Percentiles rank a stretch among this genome's conserved stretches.
Conservation (phyloP, 2,797 vertebrate genomes). For the Cyprinella venusta region DNA sequence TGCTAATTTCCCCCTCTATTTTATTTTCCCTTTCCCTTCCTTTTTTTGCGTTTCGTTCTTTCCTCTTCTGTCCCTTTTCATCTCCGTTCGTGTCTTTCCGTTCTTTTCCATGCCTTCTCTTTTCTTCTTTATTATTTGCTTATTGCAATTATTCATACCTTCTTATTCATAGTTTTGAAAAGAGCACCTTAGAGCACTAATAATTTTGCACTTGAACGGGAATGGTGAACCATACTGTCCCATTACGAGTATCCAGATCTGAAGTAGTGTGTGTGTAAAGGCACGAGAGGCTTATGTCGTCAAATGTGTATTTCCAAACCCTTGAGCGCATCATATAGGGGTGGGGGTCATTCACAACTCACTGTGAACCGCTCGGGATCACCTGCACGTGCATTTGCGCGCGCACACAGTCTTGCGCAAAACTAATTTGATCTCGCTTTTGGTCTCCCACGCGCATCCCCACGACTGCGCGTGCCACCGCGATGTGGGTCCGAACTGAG, state of each 20-base stretch:
- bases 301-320: neutral
- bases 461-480: slow-evolving; percentile 9
- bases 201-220: neutral
- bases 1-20: too few species aligned
- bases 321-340: neutral
- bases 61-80: neutral
- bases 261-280: neutral
- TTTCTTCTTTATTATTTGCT: too few species aligned
- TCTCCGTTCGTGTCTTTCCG: neutral
- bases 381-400: slow-evolving; percentile 28
- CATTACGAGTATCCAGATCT: too few species aligned
- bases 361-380: neutral
- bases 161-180: neutral
- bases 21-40: neutral
- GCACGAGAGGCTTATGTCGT: neutral
- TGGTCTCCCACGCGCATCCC: slow-evolving; percentile 17
- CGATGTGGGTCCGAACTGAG: slow-evolving; percentile 22
- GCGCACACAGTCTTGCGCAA: neutral
- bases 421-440: neutral
- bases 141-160: neutral
- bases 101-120: neutral
- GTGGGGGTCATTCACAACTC: slow-evolving; percentile 29
- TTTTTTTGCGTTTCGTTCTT: neutral
- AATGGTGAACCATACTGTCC: neutral
- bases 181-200: neutral